Base-by-base conservation (phyloP, 92 coral and sea anemone genomes). In the Diadumene lineata region DNA sequence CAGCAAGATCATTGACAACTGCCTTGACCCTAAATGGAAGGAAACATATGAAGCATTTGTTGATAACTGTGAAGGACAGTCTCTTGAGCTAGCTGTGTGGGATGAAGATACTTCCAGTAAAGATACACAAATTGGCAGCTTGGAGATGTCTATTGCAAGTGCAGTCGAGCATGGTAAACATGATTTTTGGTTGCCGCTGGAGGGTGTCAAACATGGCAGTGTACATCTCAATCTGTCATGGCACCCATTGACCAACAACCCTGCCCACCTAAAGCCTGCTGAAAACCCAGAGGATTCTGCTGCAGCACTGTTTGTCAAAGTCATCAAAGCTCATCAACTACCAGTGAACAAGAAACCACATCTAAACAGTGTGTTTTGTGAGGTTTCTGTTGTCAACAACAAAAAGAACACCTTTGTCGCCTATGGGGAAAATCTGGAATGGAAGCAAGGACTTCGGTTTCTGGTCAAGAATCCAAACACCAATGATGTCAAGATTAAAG, bases 381-480 rank as follows among this genome's bases (percentile, higher is more conserved):
- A 94, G 78, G 81, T 92, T 29, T 83, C 84, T 11, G 92, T 94
- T 17, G 98, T 85, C 69, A 81, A 92, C 48, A 66, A 68, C 23
- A 85, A 87, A 66, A 78, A 77, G 43, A 91, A 91, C 34, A 94
- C 98, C 69, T 94, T 91, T 86, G 87, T 84, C 33, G 84, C 87
- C 58, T 87, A 86, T 32, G 94, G 89, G 19, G 93, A 94, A 69
- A 86, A 84, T n/a, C 63, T 67, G 29, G 97, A 88, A 60, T 94
- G 98, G 98, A 94, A 91, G 27, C 98, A 94, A 25, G 94, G 94
- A 34, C 81, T 94, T 65, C 87, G 94, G 23, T 94, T 94, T 74
- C 80, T 94, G 21, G 85, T 94, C 58, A 76, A 79, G 55, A 90
- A 94, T 55, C 97, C 87, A 23, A 69, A 74, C 38, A 88, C 79